Base-by-base conservation (phyloP, 2,888 invertebrate species). In the Lasius fuliginosus region DNA sequence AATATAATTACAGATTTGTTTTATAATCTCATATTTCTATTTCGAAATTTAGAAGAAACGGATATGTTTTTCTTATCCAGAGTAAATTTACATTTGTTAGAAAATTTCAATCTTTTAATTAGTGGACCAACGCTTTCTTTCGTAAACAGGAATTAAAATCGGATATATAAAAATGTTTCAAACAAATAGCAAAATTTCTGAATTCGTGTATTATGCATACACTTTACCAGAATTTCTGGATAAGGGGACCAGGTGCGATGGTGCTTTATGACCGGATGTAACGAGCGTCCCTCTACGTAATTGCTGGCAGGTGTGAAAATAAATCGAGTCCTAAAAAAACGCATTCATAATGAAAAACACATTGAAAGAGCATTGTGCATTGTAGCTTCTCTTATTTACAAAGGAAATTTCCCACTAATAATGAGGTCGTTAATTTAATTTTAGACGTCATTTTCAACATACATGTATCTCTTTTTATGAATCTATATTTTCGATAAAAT, bases 251-350 rank as follows among this genome's bases (percentile, higher is more conserved):
- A 87, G 87, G 87, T 86, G 90, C 83, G 76, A 83, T 69, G 65
- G 64, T 15, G 33, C 67, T 64, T 75, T 77, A 79, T 18, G 64
- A 86, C 90, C 90, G 90, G 90, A 90, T 85, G 87, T 82, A 84
- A 79, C 86, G 79, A 83, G 77, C 71, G 69, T 86, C 82, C 77
- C 42, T 82, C 81, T 82, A 53, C 65, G 42, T 65, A 86, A 86
- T 89, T 88, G 82, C 82, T 60, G 69, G 77, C 90, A 90, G 90
- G 85, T 90, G 90, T 36, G 79, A 87, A 86, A 67, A 85, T 56
- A 62, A 75, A 75, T 67, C 76, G 82, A 58, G 42, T 49, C 49
- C 36, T 12, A 58, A 83, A 83, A 23, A 83, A 83, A 58, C 36
- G 36, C 36, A 36, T 81, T 27, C 9, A 6, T 56, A 71, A 71